These are phyloP conservation scores for Brachyhypopomus occidentalis DNA, from an alignment of 2,113 vertebrate species.

Conservation along the genomic window DNA sequence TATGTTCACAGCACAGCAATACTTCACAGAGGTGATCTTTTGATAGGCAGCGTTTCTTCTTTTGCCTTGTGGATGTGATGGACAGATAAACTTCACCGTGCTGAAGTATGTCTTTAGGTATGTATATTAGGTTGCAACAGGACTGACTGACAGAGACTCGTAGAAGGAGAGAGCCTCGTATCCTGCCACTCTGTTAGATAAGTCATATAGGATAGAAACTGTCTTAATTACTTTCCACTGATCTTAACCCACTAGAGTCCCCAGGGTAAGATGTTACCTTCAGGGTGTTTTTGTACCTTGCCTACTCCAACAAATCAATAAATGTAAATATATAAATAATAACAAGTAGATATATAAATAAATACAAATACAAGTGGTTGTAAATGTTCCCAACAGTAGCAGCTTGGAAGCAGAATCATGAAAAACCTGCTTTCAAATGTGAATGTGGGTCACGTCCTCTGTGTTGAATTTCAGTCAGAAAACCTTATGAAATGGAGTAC, in stretches of 20 bases:
- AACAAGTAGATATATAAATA: neutral
- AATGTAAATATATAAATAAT: neutral
- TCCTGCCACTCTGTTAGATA: neutral
- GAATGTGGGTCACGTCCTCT: constrained; percentile 7
- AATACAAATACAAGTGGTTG: neutral
- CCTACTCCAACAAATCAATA: neutral
- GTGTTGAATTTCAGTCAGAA: constrained; percentile 4
- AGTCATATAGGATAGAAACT: constrained; percentile 21
- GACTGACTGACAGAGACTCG: neutral
- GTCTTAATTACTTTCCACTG: neutral
- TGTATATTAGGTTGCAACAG: neutral
- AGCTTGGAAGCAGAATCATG: neutral
- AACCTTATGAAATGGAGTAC: constrained; percentile 1
- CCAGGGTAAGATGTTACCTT: constrained; percentile 10
- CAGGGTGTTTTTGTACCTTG: constrained; percentile 28
- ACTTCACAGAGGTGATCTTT: too few species aligned
- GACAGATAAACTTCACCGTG: neutral
- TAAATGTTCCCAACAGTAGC: neutral
- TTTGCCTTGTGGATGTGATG: neutral
- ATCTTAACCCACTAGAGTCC: neutral
- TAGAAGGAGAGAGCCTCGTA: neutral
- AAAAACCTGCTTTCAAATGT: neutral
- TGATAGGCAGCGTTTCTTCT: too few species aligned
- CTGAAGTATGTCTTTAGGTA: neutral
- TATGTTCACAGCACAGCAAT: too few species aligned